These are phyloP conservation scores for Leiothrix lutea DNA, from an alignment of 2,113 vertebrate species.

Conservation along the genomic window DNA sequence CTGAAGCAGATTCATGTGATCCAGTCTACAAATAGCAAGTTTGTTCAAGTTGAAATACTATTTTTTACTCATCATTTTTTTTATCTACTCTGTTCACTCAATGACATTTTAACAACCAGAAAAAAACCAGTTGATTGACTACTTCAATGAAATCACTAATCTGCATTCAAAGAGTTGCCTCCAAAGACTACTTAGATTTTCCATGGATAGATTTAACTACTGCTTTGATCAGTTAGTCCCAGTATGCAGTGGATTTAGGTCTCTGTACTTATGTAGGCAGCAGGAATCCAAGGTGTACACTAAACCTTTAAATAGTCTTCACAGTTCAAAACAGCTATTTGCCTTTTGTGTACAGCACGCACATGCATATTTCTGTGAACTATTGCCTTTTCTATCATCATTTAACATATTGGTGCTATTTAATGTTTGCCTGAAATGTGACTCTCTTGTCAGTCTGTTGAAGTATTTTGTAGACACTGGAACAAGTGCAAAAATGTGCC, in stretches of 20 bases:
- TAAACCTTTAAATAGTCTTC: slow-evolving; percentile 58
- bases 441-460: slow-evolving; percentile 6
- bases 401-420: slow-evolving; percentile 25
- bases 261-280: slow-evolving; percentile 54
- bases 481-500: slow-evolving; percentile 4
- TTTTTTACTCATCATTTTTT: slow-evolving; percentile 72
- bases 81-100: slow-evolving; percentile 69
- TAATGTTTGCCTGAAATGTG: slow-evolving; percentile 39
- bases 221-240: slow-evolving; percentile 66
- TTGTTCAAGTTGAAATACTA: slow-evolving; percentile 77
- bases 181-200: slow-evolving; percentile 64
- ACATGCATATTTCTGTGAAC: slow-evolving; percentile 56
- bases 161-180: slow-evolving; percentile 64
- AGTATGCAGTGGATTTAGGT: slow-evolving; percentile 61
- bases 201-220: slow-evolving; percentile 48
- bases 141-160: slow-evolving; percentile 69
- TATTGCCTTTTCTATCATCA: slow-evolving; percentile 26
- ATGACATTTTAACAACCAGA: slow-evolving; percentile 72
- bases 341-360: slow-evolving; percentile 55
- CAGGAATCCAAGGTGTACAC: slow-evolving; percentile 57
- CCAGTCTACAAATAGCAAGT: slow-evolving; percentile 75
- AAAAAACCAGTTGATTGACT: slow-evolving; percentile 67
- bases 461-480: background rate
- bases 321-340: slow-evolving; percentile 61
- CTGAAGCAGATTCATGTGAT: slow-evolving; percentile 77